phyloP scores from a whole-genome alignment of 2,113 vertebrate genomes.

The Phylloscopus whistleri region DNA sequence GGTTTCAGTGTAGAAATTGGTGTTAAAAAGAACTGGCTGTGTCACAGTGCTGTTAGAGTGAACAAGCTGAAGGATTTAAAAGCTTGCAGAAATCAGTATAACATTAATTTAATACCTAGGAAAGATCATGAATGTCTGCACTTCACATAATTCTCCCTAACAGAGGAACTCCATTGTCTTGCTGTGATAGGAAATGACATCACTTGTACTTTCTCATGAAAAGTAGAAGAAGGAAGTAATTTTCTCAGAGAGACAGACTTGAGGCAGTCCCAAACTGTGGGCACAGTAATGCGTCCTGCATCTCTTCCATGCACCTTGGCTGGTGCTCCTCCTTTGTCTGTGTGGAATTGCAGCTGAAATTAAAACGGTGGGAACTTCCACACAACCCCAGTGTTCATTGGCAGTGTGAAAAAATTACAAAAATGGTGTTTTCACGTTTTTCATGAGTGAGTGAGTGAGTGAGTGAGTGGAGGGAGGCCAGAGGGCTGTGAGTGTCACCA shows the following conservation, averaged over 20 bases:
- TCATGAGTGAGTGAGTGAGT: background rate
- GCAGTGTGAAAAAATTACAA: background rate
- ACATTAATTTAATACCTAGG: background rate
- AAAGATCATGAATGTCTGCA: background rate
- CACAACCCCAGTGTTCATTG: background rate
- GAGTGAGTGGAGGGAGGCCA: too few relatives aligned
- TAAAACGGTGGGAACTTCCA: background rate
- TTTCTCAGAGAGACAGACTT: background rate
- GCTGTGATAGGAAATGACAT: background rate
- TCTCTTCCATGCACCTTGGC: background rate
- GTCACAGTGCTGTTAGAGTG: background rate
- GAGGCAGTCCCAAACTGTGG: background rate
- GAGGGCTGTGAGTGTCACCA: too few relatives aligned
- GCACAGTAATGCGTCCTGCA: background rate
- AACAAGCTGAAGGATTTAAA: background rate
- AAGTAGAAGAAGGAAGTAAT: background rate
- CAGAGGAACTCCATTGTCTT: background rate
- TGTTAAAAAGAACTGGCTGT: background rate
- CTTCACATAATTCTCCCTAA: background rate
- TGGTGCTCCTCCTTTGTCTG: background rate
- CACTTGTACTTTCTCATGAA: background rate
- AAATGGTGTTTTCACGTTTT: background rate
- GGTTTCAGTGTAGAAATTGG: background rate
- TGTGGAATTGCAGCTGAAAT: background rate
- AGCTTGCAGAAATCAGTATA: background rate